Evolutionary conservation across 2,113 vertebrate genomes (phyloP), one percentile per base, ranked within the genome.

Genomic region (Dasyornis broadbenti): DNA sequence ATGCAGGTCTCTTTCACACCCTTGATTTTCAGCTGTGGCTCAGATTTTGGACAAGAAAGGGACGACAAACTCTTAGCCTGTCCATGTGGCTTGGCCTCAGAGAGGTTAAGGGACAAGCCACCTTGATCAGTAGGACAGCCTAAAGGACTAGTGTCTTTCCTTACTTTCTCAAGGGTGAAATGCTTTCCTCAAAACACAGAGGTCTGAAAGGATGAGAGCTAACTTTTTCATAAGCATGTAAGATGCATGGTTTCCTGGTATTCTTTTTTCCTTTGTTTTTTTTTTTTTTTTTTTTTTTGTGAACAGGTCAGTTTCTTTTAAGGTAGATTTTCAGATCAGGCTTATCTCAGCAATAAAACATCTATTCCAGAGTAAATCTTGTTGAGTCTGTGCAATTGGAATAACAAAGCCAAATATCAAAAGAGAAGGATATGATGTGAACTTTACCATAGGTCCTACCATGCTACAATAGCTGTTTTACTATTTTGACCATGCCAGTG

Each of bases 31-130:
- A 54, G 15, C 23, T 13, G 11, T 3, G 2, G 50, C 31, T 81
- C 30, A 22, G 26, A 27, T 30, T 50, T 78, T 31, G 20, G 16
- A 60, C 20, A 45, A 81, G 19, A 47, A 63, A 70, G 4, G 12
- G 31, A 7, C 0, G 2, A 33, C 17, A 66, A 45, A 76, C 26
- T 70, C 69, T 45, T 42, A 60, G 19, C 12, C 15, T 3, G 1
- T 5, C 27, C 2, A 0, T 18, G 3, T 84, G 28, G 4, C 31
- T 93, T 28, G 40, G 35, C 19, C 33, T 47, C 11, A 65, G 23
- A 82, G 47, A 90, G 7, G 21, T 70, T 83, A 54, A 42, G 9
- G 22, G 27, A 13, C 15, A 65, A 70, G 19, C 4, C 0, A 1
- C 39, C 33, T 66, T 70, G 31, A 63, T 59, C 60, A 71, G 64